A percentile compares a stretch with the other conserved stretches of the same genome.
These are phyloP conservation scores for Ctena decussata DNA, from an alignment of 2,888 invertebrate genomes.

Conservation along the genomic window DNA sequence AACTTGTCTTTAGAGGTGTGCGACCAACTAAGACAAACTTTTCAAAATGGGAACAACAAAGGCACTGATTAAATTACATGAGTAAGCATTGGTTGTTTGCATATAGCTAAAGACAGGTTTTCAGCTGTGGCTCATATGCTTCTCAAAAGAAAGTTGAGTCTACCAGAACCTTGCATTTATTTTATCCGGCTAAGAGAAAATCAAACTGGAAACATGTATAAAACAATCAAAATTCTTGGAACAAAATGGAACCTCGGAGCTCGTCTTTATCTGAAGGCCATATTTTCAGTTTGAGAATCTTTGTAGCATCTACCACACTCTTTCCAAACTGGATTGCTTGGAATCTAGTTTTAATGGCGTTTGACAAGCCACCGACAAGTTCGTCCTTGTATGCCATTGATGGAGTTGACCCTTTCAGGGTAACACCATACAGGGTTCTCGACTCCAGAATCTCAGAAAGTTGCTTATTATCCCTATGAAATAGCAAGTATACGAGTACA, in stretches of 20 bases:
- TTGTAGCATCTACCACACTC: background rate
- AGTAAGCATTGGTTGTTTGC: too few species aligned
- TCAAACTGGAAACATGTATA: background rate
- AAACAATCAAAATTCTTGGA: background rate
- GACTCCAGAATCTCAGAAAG: background rate
- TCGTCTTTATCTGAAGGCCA: background rate
- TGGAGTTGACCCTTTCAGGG: slow-evolving; percentile 25
- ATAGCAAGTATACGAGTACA: background rate
- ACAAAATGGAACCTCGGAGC: background rate
- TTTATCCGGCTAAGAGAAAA: background rate
- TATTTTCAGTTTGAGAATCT: background rate
- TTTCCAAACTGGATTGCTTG: background rate
- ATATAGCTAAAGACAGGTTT: too few species aligned
- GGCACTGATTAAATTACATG: too few species aligned
- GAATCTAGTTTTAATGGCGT: slow-evolving; percentile 3
- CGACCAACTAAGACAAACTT: too few species aligned
- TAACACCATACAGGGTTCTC: slow-evolving; percentile 18
- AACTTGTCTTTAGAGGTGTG: too few species aligned
- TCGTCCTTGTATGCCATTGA: slow-evolving; percentile 21
- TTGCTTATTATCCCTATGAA: background rate
- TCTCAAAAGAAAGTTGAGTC: too few species aligned
- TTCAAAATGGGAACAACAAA: too few species aligned
- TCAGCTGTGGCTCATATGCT: too few species aligned
- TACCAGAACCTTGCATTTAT: background rate
- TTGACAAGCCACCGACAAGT: slow-evolving; percentile 16